Conservation (phyloP, 1,140 invertebrate genomes). For the Drosophila malerkotliana region DNA sequence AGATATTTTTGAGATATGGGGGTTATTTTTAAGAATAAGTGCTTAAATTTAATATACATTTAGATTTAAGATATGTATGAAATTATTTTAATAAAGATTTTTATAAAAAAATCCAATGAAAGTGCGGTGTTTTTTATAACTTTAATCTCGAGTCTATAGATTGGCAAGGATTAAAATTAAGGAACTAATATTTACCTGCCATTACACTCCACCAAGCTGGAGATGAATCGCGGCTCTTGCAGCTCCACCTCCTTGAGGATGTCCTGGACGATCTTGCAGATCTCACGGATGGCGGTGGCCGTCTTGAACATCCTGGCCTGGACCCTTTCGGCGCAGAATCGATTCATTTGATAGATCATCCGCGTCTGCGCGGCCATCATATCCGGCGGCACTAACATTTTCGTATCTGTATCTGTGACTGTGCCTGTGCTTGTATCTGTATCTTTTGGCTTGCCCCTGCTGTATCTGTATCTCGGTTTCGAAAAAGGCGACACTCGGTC, state of each 20-base stretch:
- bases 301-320: constrained; percentile 93
- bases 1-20: too few species aligned
- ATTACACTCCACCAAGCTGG: constrained; percentile 90
- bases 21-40: too few species aligned
- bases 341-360: constrained; percentile 97
- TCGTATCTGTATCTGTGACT: constrained; percentile 2
- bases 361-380: constrained; percentile 95
- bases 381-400: constrained; percentile 90
- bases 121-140: too few species aligned
- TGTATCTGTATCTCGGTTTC: too few species aligned
- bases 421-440: not conserved
- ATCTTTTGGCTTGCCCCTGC: not conserved
- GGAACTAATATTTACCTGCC: constrained; percentile 80
- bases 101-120: too few species aligned
- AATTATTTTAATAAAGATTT: too few species aligned
- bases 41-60: too few species aligned
- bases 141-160: too few species aligned
- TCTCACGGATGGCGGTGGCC: constrained; percentile 94
- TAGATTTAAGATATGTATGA: too few species aligned
- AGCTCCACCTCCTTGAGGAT: constrained; percentile 98
- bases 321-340: constrained; percentile 96
- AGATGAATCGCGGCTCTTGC: constrained; percentile 98
- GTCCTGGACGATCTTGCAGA: constrained; percentile 97
- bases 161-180: not conserved
- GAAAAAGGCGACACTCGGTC: constrained; percentile 37